phyloP scores from a whole-genome alignment of 1,140 invertebrate species.

The Danaus plexippus region DNA sequence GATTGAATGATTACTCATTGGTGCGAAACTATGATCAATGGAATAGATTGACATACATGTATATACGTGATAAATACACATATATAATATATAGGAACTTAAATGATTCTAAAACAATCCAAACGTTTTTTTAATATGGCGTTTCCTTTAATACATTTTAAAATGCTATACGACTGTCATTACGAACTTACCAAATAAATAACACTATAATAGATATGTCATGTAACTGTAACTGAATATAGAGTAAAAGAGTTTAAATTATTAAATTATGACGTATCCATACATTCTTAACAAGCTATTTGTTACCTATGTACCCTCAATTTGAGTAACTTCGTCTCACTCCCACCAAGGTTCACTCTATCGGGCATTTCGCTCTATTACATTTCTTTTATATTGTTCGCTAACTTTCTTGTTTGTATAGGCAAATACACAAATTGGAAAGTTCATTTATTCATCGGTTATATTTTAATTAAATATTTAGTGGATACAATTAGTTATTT shows the following conservation, averaged over 20 bases:
- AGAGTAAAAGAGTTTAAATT: conserved; percentile 10
- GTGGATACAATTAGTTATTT: background rate
- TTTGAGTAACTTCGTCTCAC: conserved; percentile 61
- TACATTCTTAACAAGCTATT: conserved; percentile 63
- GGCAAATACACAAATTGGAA: conserved; percentile 71
- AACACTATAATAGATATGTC: too few relatives aligned
- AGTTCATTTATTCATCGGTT: conserved; percentile 70
- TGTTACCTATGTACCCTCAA: conserved; percentile 70
- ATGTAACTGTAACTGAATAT: background rate
- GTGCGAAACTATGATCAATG: too few relatives aligned
- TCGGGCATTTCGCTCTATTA: conserved; percentile 49
- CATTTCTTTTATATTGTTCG: conserved; percentile 72
- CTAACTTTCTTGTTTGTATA: conserved; percentile 72
- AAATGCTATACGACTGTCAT: too few relatives aligned
- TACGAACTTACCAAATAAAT: too few relatives aligned
- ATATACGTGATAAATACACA: too few relatives aligned
- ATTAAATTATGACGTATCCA: conserved; percentile 40
- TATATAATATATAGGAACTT: too few relatives aligned
- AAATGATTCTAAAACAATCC: too few relatives aligned
- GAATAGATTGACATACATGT: too few relatives aligned
- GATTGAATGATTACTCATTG: too few relatives aligned
- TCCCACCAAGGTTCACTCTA: conserved; percentile 30
- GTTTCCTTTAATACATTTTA: too few relatives aligned
- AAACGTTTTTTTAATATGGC: too few relatives aligned
- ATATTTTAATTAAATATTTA: conserved; percentile 35